Conservation (phyloP, 2,797 vertebrate species). For the Rhinatrema bivittatum region DNA sequence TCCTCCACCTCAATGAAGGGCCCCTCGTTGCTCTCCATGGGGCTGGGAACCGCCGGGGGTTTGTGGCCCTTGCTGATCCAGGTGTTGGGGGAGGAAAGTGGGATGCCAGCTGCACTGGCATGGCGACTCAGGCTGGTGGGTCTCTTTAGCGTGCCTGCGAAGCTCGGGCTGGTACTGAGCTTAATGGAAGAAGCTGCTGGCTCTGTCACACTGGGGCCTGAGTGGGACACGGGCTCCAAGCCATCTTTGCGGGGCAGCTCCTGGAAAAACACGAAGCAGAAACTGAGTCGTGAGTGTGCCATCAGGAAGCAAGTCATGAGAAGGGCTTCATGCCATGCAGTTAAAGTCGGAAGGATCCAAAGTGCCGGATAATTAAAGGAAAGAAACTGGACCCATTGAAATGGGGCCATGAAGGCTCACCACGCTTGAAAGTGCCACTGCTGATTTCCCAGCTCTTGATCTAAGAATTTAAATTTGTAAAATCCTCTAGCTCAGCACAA, state of each 20-base stretch:
- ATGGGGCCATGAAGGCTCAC: too few species aligned
- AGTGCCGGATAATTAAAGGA: too few species aligned
- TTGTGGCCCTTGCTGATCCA: constrained; percentile 69
- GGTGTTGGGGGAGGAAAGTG: constrained; percentile 52
- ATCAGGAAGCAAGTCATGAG: too few species aligned
- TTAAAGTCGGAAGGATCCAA: too few species aligned
- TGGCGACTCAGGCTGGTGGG: constrained; percentile 86
- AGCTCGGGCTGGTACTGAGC: constrained; percentile 51
- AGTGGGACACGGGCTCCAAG: constrained; percentile 34
- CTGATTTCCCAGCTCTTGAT: too few species aligned
- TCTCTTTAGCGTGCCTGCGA: constrained; percentile 71
- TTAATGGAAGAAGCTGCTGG: constrained; percentile 37
- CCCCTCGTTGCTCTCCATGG: constrained; percentile 53
- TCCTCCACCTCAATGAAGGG: constrained; percentile 74
- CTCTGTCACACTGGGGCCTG: constrained; percentile 35
- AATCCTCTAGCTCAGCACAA: too few species aligned
- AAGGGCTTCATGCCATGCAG: too few species aligned
- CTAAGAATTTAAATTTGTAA: too few species aligned
- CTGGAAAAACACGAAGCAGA: constrained; percentile 29
- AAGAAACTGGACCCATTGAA: too few species aligned
- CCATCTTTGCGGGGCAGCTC: constrained; percentile 79
- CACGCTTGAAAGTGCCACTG: too few species aligned
- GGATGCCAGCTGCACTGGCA: constrained; percentile 81
- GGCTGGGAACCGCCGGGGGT: constrained; percentile 52
- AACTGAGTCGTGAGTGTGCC: background rate